Conservation (phyloP, 2,888 invertebrate species). For the Leptopilina drosophilae region DNA sequence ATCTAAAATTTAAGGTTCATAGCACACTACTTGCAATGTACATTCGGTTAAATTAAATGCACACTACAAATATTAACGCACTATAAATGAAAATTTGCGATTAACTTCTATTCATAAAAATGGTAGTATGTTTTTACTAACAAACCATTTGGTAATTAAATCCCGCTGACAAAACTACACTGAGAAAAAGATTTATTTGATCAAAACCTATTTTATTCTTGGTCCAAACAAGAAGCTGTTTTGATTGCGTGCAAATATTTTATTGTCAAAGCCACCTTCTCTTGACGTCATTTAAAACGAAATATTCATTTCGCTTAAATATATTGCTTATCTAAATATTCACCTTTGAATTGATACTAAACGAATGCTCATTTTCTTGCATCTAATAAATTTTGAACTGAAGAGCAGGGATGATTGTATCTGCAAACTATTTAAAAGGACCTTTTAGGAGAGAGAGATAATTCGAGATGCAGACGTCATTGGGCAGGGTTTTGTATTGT, state of each 20-base stretch:
- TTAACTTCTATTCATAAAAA: too few relatives aligned
- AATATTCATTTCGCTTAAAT: neutral
- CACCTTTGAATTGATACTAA: neutral
- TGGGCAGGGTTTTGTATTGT: constrained; percentile 5
- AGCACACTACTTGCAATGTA: neutral
- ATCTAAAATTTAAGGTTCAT: neutral
- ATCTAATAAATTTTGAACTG: constrained; percentile 5
- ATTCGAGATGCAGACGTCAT: constrained; percentile 18
- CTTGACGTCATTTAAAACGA: neutral
- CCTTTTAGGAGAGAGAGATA: constrained; percentile 23
- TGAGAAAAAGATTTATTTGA: too few relatives aligned
- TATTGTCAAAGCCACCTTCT: too few relatives aligned
- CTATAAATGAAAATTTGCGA: too few relatives aligned
- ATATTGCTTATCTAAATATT: constrained; percentile 11
- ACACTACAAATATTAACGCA: too few relatives aligned
- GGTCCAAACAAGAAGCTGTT: too few relatives aligned
- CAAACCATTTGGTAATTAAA: too few relatives aligned
- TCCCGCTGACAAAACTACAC: too few relatives aligned
- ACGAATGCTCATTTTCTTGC: constrained; percentile 16
- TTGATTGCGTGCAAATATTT: too few relatives aligned
- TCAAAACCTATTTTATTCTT: too few relatives aligned
- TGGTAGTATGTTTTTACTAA: too few relatives aligned
- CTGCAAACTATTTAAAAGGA: constrained; percentile 19
- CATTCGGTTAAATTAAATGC: neutral
- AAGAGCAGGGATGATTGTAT: constrained; percentile 26